These are phyloP conservation scores for Henricia sp. DNA, from an alignment of 53 echinoderm and acorn worm species.

Conservation along the genomic window DNA sequence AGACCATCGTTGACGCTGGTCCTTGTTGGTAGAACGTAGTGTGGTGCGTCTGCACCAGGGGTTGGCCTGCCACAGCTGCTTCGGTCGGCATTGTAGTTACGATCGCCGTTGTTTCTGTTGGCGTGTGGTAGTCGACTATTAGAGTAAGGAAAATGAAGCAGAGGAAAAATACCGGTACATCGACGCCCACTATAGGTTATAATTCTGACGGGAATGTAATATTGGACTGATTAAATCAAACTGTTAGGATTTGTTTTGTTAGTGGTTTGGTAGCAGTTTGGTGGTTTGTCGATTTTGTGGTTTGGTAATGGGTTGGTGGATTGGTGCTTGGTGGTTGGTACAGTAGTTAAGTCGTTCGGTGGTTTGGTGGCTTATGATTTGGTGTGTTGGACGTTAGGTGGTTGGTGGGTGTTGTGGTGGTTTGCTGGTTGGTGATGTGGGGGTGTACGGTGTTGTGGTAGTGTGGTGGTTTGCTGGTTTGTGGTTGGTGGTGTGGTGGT, in stretches of 20 bases:
- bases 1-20: not conserved
- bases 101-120: conserved; percentile 36
- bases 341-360: no score
- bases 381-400: no score
- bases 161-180: not conserved
- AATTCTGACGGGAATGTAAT: not conserved
- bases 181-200: not conserved
- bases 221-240: not conserved
- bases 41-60: conserved; percentile 1
- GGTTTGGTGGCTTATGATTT: no score
- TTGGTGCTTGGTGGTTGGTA: no score
- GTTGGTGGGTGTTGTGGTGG: no score
- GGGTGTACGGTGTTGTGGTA: no score
- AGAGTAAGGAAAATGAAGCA: not conserved
- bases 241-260: not conserved
- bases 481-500: no score
- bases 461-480: no score
- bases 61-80: conserved; percentile 12
- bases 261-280: not conserved
- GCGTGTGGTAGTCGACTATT: conserved; percentile 70
- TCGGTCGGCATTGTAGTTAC: conserved; percentile 39
- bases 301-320: not conserved
- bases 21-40: conserved; percentile 20
- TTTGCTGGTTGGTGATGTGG: no score
- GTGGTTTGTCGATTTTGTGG: not conserved